These are phyloP conservation scores for Smithornis capensis DNA, from an alignment of 2,113 vertebrate genomes.

Conservation along the genomic window DNA sequence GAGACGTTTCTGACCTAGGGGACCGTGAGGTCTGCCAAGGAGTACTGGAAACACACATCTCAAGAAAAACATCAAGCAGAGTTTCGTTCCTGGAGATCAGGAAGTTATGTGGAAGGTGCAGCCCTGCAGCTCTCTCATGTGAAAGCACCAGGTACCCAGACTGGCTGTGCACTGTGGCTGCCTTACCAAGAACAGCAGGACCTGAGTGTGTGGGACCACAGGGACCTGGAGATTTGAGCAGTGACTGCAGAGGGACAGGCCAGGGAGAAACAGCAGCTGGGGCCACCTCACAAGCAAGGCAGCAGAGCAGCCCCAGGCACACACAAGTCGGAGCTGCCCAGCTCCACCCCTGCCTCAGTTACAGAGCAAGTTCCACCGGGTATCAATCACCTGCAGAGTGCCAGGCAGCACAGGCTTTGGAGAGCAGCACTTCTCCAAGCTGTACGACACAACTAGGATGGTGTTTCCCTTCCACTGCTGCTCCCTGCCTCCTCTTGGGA, in stretches of 20 bases:
- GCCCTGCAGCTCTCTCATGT: not conserved
- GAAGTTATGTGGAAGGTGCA: not conserved
- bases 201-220: not conserved
- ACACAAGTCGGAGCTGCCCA: not conserved
- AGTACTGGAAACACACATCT: not conserved
- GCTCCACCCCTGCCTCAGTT: not conserved
- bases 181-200: not conserved
- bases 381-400: not conserved
- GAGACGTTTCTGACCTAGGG: not conserved
- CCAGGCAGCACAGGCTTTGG: not conserved
- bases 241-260: no score
- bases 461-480: not conserved
- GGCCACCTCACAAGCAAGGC: not conserved
- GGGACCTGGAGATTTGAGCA: not conserved
- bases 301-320: not conserved
- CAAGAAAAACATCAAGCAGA: not conserved
- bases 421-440: not conserved
- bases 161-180: not conserved
- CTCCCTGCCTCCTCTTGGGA: not conserved
- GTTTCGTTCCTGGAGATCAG: not conserved
- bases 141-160: not conserved
- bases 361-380: not conserved
- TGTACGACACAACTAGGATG: rapidly evolving
- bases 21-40: not conserved
- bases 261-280: not conserved